A percentile compares a stretch with the other conserved stretches of the same genome.
Conservation (phyloP, 2,888 invertebrate genomes). For the Unio pictorum region DNA sequence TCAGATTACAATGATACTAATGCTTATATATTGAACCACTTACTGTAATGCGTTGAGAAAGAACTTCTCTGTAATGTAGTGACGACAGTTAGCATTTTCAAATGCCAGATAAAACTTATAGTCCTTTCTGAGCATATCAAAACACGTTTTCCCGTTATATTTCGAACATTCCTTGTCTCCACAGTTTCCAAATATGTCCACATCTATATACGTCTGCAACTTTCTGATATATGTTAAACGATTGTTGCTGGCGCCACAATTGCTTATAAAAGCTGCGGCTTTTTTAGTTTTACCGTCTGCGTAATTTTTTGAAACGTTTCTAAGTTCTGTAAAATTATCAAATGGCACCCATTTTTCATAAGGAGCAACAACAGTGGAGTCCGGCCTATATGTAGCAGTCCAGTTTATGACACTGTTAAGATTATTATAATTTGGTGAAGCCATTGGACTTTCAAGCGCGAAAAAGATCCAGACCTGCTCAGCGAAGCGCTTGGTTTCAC, state of each 20-base stretch:
- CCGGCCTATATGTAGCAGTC: constrained; percentile 95
- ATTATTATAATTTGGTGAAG: constrained; percentile 85
- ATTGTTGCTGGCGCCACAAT: constrained; percentile 92
- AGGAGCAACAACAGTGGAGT: constrained; percentile 95
- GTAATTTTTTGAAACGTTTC: constrained; percentile 46
- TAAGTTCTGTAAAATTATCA: constrained; percentile 77
- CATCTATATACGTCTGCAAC: constrained; percentile 85
- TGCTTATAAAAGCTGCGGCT: constrained; percentile 97
- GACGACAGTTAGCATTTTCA: constrained; percentile 95
- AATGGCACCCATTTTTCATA: constrained; percentile 95
- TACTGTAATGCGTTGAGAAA: constrained; percentile 93
- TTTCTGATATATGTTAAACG: constrained; percentile 87
- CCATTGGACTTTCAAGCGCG: constrained; percentile 94
- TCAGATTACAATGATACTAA: too few species aligned
- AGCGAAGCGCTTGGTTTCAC: constrained; percentile 31
- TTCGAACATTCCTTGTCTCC: constrained; percentile 74
- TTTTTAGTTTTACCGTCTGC: constrained; percentile 90
- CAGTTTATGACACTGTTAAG: constrained; percentile 90
- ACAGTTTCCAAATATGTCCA: constrained; percentile 67
- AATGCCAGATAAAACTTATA: constrained; percentile 98
- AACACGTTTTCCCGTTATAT: constrained; percentile 82
- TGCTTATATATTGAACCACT: constrained; percentile 65
- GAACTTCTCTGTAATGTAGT: constrained; percentile 97
- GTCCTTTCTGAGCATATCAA: constrained; percentile 88
- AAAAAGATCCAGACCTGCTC: constrained; percentile 89